Evolutionary conservation across 1,140 invertebrate genomes (phyloP).

Genomic region (Penaeus indicus): DNA sequence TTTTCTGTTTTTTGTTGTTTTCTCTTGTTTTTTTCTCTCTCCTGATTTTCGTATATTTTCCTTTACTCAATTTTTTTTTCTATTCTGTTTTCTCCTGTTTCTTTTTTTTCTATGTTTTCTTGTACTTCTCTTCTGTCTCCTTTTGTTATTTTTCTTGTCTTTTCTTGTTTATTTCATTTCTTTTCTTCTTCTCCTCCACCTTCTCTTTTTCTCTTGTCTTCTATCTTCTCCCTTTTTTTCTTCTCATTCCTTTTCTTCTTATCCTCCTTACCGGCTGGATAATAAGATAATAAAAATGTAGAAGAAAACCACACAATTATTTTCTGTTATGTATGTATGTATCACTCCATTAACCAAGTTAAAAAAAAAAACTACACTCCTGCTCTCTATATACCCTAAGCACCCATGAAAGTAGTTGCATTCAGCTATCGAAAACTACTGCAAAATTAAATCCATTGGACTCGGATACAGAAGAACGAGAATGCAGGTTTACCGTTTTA

Average conservation of each 20-base stretch:
- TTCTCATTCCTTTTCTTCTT: constrained; percentile 17
- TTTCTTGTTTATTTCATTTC: not conserved
- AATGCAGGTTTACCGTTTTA: too few relatives aligned
- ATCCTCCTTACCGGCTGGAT: not conserved
- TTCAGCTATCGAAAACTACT: too few relatives aligned
- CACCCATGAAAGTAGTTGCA: too few relatives aligned
- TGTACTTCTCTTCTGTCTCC: not conserved
- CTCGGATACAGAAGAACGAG: too few relatives aligned
- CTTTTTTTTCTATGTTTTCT: too few relatives aligned
- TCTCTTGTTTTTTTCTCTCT: not conserved
- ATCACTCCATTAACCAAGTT: too few relatives aligned
- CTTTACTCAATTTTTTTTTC: not conserved
- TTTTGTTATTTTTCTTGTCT: not conserved
- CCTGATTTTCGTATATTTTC: not conserved
- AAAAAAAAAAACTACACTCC: too few relatives aligned
- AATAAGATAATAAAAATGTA: too few relatives aligned
- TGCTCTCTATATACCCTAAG: too few relatives aligned
- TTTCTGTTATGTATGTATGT: too few relatives aligned
- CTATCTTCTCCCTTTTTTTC: not conserved
- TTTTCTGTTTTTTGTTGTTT: not conserved
- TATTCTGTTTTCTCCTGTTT: not conserved
- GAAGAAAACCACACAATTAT: too few relatives aligned
- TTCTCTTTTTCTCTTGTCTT: not conserved
- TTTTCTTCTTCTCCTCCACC: not conserved
- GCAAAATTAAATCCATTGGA: too few relatives aligned